Evolutionary conservation across 2,888 invertebrate genomes (phyloP), one percentile per base, ranked within the genome.

Genomic region (Ennomos erosarius): DNA sequence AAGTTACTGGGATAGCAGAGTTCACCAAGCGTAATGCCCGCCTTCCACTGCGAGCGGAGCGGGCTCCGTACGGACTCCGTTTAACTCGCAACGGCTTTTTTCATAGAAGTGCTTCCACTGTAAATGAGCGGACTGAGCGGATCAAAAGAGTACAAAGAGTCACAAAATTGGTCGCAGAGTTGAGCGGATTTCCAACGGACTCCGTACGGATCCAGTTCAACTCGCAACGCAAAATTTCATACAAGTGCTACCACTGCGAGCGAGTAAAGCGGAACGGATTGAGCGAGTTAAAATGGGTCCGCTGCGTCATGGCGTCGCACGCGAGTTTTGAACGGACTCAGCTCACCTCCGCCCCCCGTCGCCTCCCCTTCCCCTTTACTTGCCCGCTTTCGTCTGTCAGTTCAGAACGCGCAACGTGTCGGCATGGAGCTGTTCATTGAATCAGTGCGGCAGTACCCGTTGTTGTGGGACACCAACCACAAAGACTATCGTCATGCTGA

Each of bases 201-300:
- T 44, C 44, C 11, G 44, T 44, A 44, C 10, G 44, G 33, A 44
- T 34, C 13, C 16, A 16, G 42, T 42, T 33, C 44, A 34, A 44
- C 44, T 44, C 44, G 26, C 44, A 44, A 44, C 44, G 44, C 40
- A 42, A 42, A 42, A 42, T 42, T 42, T 42, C 40, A 42, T 42
- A 16, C 16, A 16, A 16, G 16, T 16, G 16, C 16, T 16, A 2
- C 16, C 16, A 16, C 16, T 16, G 16, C 16, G 16, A 16, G 16
- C 16, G 16, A 16, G 16, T 16, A 16, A 16, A 42, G 40, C 40
- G 40, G 40, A 42, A 42, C 40, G 13, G 13, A 42, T 42, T 12
- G 40, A 42, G 40, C 40, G 13, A 42, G 40, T 42, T 42, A 42
- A 42, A 13, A 16, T 12, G 40, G 12, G 13, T 9, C 10, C 40